Evolutionary conservation across 2,113 vertebrate genomes (phyloP), one percentile per base, ranked within the genome.

Genomic region (Lampris megalopsis): DNA sequence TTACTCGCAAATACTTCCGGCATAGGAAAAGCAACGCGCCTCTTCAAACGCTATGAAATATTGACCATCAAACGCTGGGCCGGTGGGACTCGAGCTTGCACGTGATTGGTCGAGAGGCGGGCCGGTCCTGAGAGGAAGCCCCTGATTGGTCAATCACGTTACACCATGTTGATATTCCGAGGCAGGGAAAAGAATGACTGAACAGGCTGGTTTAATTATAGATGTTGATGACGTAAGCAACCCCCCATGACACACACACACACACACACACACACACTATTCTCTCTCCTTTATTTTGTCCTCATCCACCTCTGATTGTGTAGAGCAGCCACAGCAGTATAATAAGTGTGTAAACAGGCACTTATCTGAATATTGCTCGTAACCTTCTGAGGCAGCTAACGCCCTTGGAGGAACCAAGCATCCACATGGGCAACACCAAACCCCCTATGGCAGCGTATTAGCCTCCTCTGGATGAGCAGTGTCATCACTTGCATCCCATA

Each of bases 21-120:
- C 49, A 52, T 10, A 52, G 2, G 9, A 52, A 45, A 52, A 9
- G 8, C 8, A 52, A 10, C 3, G 11, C 0, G 4, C 49, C 49
- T 54, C 5, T 54, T 11, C 13, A 54, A 13, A n/a, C 11, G 3
- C 10, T 5, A 13, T 53, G 62, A 24, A 56, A 11, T 54, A 10
- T 9, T 1, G 24, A 42, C 8, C 11, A 1, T 36, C 45, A 35
- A 45, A 41, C 38, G 43, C 9, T 9, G 42, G 36, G 52, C 13
- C 69, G 37, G 40, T 38, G 42, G 1, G 13, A 61, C 36, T 3
- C 74, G 24, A 50, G 53, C 11, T 6, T n/a, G 66, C 37, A 68
- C 11, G 1, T 48, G 66, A 84, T 80, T 87, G 82, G 82, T 73
- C 49, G 52, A 80, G 48, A 76, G 10, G 75, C 59, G 65, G 79